A percentile compares a stretch with the other conserved stretches of the same genome.
Evolutionary conservation across 2,888 invertebrate species (phyloP).

Genomic region (Keiferia lycopersicella): DNA sequence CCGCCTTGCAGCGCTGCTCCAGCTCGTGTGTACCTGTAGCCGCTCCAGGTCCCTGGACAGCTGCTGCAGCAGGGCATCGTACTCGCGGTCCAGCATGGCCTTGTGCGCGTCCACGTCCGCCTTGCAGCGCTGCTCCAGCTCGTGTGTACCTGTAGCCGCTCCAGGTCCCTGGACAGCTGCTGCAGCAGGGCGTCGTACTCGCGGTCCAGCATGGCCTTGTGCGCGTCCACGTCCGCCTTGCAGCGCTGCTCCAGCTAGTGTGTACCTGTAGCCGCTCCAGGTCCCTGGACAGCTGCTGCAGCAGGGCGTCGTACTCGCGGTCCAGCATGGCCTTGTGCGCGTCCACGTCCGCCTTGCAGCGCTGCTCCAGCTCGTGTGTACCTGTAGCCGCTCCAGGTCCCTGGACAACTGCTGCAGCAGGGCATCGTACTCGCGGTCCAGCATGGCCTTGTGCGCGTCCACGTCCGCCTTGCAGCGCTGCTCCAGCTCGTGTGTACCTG

Average conservation of each 20-base stretch:
- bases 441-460: slow-evolving; percentile 96
- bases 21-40: slow-evolving; percentile 97
- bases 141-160: slow-evolving; percentile 98
- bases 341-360: slow-evolving; percentile 98
- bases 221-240: slow-evolving; percentile 97
- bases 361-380: slow-evolving; percentile 98
- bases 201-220: slow-evolving; percentile 96
- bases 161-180: slow-evolving; percentile 95
- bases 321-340: slow-evolving; percentile 97
- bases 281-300: slow-evolving; percentile 95
- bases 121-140: slow-evolving; percentile 97
- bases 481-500: slow-evolving; percentile 98
- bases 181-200: slow-evolving; percentile 97
- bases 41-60: slow-evolving; percentile 96
- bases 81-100: slow-evolving; percentile 81
- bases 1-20: slow-evolving; percentile 97
- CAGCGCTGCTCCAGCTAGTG: slow-evolving; percentile 98
- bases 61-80: slow-evolving; percentile 88
- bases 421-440: slow-evolving; percentile 98
- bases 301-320: slow-evolving; percentile 96
- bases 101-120: slow-evolving; percentile 99
- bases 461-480: slow-evolving; percentile 98
- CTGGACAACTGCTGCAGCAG: slow-evolving; percentile 94
- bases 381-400: slow-evolving; percentile 98
- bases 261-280: slow-evolving; percentile 98